These are phyloP conservation scores for Champsocephalus esox DNA, from an alignment of 2,797 vertebrate genomes.

Conservation along the genomic window DNA sequence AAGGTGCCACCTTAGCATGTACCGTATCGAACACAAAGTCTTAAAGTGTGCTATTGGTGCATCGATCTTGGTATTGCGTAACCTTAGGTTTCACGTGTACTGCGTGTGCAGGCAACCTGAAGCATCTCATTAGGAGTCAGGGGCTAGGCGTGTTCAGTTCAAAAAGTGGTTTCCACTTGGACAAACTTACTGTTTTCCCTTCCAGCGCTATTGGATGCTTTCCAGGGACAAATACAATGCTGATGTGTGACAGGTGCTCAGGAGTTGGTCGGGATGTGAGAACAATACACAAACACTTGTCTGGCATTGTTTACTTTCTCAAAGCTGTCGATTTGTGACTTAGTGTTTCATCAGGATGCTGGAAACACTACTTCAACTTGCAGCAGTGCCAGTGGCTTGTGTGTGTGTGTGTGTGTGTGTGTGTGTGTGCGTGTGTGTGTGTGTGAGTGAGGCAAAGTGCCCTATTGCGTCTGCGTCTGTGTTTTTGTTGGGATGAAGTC, in stretches of 20 bases:
- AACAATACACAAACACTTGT: background rate
- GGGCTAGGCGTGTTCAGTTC: background rate
- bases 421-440: background rate
- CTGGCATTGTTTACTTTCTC: conserved; percentile 2
- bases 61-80: background rate
- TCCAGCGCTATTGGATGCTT: background rate
- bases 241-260: background rate
- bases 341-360: conserved; percentile 43
- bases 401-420: background rate
- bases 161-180: background rate
- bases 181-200: background rate
- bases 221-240: background rate
- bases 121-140: background rate
- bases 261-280: no score
- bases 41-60: background rate
- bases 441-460: conserved; percentile 9
- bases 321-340: conserved; percentile 22
- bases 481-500: conserved; percentile 74
- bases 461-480: conserved; percentile 67
- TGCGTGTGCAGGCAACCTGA: no score
- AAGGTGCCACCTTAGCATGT: background rate
- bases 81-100: background rate
- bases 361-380: conserved; percentile 41
- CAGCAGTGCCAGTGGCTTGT: conserved; percentile 24
- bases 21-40: background rate